Conservation (phyloP, 2,113 vertebrate species). For the rabbit (Oryctolagus cuniculus) region mOryCun1.1 NC_091432.1:19705001-19705500, state of each 20-base stretch:
- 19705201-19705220: constrained; percentile 77
- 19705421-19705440: no score
- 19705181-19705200: constrained; percentile 83
- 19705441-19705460: no score
- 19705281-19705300: constrained; percentile 50
- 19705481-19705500: no score
- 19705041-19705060: constrained; percentile 90
- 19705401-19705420: no score
- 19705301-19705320: constrained; percentile 25
- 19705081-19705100: constrained; percentile 90
- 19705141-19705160: constrained; percentile 90
- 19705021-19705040: constrained; percentile 86
- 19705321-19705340: no score
- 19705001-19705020: constrained; percentile 78
- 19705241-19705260: constrained; percentile 68
- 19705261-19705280: constrained; percentile 64
- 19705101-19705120: constrained; percentile 90
- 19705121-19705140: constrained; percentile 89
- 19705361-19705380: no score
- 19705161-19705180: constrained; percentile 90
- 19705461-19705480: no score
- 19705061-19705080: constrained; percentile 87
- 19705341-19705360: no score
- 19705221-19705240: constrained; percentile 77
- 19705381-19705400: no score